These are phyloP conservation scores for Clarias fuscus DNA, from an alignment of 2,797 vertebrate species.

Conservation along the genomic window DNA sequence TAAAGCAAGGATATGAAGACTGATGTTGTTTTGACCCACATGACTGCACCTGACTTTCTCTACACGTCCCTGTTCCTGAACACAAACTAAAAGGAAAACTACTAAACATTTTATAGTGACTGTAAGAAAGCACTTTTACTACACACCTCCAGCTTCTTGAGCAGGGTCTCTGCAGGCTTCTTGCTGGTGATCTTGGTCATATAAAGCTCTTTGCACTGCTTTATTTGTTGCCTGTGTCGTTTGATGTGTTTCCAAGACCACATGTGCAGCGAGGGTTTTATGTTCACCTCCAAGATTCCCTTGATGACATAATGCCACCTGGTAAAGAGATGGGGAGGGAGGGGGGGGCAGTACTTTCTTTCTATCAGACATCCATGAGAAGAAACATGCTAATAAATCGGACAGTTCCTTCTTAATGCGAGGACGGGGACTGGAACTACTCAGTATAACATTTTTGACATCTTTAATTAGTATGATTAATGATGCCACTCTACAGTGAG, in stretches of 20 bases:
- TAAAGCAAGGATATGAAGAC: no score
- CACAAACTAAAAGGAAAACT: neutral
- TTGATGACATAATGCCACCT: conserved; percentile 92
- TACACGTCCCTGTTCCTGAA: neutral
- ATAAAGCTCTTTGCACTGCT: conserved; percentile 86
- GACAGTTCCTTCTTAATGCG: neutral
- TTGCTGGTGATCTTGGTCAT: conserved; percentile 90
- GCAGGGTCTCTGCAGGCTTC: conserved; percentile 80
- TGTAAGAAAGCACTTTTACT: neutral
- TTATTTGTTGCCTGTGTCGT: conserved; percentile 80
- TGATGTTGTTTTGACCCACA: neutral
- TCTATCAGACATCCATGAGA: neutral
- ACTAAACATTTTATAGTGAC: no score
- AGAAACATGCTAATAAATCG: neutral
- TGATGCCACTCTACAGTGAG: neutral
- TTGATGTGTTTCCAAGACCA: conserved; percentile 93
- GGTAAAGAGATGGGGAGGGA: neutral
- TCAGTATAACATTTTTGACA: neutral
- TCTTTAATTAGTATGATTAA: neutral
- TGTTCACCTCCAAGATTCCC: conserved; percentile 86
- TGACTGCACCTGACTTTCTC: neutral
- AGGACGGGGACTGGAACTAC: neutral
- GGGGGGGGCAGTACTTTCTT: neutral
- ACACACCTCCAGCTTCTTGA: conserved; percentile 80
- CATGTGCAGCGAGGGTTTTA: conserved; percentile 88